Conservation (phyloP, 2,888 invertebrate species). For the Silvanus unidentatus region DNA sequence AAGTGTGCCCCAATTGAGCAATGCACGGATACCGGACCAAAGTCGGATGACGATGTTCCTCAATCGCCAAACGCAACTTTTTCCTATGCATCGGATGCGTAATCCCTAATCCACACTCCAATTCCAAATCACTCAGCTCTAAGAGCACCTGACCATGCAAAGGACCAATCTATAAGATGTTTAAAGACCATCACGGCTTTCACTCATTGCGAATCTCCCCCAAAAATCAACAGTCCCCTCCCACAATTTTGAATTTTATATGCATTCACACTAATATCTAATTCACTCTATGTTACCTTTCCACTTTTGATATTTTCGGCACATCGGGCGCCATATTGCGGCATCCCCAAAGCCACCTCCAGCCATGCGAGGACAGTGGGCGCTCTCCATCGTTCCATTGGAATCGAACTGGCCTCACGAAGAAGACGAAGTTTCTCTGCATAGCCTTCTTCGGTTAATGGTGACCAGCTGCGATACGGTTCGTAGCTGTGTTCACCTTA, state of each 20-base stretch:
- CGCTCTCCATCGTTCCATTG: constrained; percentile 87
- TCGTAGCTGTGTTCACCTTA: constrained; percentile 44
- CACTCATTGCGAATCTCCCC: constrained; percentile 19
- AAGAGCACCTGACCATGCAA: constrained; percentile 76
- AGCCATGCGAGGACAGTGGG: constrained; percentile 92
- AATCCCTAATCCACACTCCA: constrained; percentile 87
- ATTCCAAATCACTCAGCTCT: constrained; percentile 84
- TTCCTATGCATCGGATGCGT: constrained; percentile 89
- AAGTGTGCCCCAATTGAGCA: constrained; percentile 81
- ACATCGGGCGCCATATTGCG: constrained; percentile 83
- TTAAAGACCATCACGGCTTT: constrained; percentile 43
- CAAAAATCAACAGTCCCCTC: neutral
- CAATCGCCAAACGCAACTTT: constrained; percentile 87
- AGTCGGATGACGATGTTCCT: constrained; percentile 83
- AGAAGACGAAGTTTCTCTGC: constrained; percentile 71
- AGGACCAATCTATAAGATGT: constrained; percentile 63
- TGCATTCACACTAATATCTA: constrained; percentile 3
- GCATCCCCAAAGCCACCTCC: constrained; percentile 90
- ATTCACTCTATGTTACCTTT: constrained; percentile 56
- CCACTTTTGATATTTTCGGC: constrained; percentile 94
- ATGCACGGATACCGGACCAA: constrained; percentile 83
- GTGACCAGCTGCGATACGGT: constrained; percentile 56
- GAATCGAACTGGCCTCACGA: constrained; percentile 76
- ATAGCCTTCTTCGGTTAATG: constrained; percentile 65
- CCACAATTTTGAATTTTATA: constrained; percentile 6